Evolutionary conservation across 2,113 vertebrate genomes (phyloP).

Genomic region (Syngnathoides biaculeatus): DNA sequence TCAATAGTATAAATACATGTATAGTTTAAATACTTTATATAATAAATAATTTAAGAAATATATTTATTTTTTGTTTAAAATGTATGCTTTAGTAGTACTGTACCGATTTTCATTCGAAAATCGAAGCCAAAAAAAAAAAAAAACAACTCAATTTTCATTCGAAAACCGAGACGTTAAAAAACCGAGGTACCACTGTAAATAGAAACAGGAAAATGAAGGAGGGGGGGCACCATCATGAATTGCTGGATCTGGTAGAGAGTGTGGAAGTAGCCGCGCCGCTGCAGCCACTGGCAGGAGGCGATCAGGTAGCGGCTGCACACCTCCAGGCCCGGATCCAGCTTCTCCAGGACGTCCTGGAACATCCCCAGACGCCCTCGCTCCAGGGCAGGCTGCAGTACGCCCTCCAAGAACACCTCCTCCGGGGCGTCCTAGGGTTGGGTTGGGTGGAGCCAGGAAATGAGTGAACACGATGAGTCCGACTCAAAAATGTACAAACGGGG

Average conservation of each 20-base stretch:
- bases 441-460: not conserved
- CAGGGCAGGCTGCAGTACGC: constrained; percentile 85
- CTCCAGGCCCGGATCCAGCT: constrained; percentile 84
- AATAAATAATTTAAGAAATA: no score
- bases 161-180: no score
- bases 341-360: constrained; percentile 86
- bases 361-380: constrained; percentile 81
- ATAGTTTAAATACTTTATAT: no score
- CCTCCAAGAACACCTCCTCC: constrained; percentile 91
- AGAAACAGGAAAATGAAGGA: not conserved
- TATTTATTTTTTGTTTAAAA: no score
- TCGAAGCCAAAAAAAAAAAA: no score
- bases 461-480: not conserved
- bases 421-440: constrained; percentile 88
- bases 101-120: no score
- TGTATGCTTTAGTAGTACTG: no score
- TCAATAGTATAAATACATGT: no score
- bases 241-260: constrained; percentile 94
- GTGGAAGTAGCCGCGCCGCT: constrained; percentile 85
- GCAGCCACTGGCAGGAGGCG: constrained; percentile 90
- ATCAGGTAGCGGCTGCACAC: constrained; percentile 87
- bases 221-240: constrained; percentile 87
- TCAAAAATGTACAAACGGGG: not conserved
- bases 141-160: no score
- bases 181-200: no score